Evolutionary conservation across 1,140 invertebrate species (phyloP), one percentile per base, ranked within the genome.

Genomic region (Cherax destructor): DNA sequence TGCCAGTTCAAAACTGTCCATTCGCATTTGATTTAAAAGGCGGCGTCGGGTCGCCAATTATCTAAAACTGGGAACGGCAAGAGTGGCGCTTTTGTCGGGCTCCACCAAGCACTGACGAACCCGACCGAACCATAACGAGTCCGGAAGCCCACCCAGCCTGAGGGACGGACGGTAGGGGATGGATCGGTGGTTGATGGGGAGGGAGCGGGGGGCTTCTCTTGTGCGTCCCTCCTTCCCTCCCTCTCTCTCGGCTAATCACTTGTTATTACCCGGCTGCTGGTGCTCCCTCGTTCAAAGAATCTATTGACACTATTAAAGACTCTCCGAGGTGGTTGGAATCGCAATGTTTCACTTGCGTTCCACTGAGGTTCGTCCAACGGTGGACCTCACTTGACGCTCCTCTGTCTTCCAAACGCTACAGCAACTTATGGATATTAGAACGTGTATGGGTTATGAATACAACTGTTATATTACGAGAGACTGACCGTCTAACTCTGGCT

Each of bases 1-100:
- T 52, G 83, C 83, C n/a, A 86, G 61, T 86, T 86, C 30, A 86
- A 86, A 86, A 86, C 72, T 86, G 83, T 76, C 72, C 83, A 56
- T 24, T 56, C 59, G 83, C 47, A 76, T 86, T 30, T 47, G 65
- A 24, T 41, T 52, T 86, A 86, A 86, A 86, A 86, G 83, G 83
- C 13, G 47, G 18, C 83, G 11, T 47, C 24, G 77, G 81, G 13
- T 83, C 47, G 47, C 69, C 83, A 86, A 86, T 86, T 86, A 86
- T 69, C 83, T 86, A 86, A 86, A 86, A 86, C 83, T 86, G 69
- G 50, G 50, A 56, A 65, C 83, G 72, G 50, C 65, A 77, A 86
- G 81, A 83, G 81, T 83, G 81, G 81, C 61, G 59, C 81, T 61
- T 4, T 83, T 83, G 81, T 83, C 59, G 30, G 81, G 81, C 59